Evolutionary conservation across 2,797 vertebrate species (phyloP).

Genomic region (Kryptolebias ocellatus): DNA sequence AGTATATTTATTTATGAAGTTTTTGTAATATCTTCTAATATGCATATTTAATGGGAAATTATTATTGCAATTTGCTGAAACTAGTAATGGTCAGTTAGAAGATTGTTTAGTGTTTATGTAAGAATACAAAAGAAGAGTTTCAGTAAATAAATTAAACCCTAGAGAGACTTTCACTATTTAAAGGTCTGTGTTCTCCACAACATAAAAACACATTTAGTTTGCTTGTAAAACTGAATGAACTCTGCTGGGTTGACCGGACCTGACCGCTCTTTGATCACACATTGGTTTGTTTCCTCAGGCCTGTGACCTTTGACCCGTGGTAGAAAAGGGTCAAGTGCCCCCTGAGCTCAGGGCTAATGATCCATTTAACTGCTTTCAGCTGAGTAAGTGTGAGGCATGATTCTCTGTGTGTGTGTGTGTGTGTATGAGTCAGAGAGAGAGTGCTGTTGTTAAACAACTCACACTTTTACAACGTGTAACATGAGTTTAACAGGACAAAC

Average conservation of each 20-base stretch:
- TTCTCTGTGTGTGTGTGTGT: slow-evolving; percentile 21
- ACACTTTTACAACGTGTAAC: slow-evolving; percentile 29
- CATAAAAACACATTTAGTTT: not conserved
- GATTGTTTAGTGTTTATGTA: not conserved
- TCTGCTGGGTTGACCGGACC: slow-evolving; percentile 63
- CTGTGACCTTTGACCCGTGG: slow-evolving; percentile 84
- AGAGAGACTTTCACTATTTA: not conserved
- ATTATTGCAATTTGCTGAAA: too few species aligned
- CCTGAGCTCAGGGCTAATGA: slow-evolving; percentile 89
- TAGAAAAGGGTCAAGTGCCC: slow-evolving; percentile 70
- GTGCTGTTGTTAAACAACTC: slow-evolving; percentile 13
- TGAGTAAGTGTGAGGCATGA: slow-evolving; percentile 45
- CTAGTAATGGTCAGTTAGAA: too few species aligned
- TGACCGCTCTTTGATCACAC: slow-evolving; percentile 83
- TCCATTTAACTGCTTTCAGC: slow-evolving; percentile 86
- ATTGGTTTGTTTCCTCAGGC: slow-evolving; percentile 87
- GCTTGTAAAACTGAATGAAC: slow-evolving; percentile 68
- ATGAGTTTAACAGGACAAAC: slow-evolving; percentile 23
- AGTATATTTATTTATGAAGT: not conserved
- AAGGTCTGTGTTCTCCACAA: not conserved
- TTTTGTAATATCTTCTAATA: not conserved
- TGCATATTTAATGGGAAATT: not conserved
- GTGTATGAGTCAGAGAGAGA: not conserved
- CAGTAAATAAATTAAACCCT: not conserved
- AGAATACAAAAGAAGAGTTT: not conserved